phyloP scores from a whole-genome alignment of 2,888 invertebrate genomes.

The Timema cristinae region DNA sequence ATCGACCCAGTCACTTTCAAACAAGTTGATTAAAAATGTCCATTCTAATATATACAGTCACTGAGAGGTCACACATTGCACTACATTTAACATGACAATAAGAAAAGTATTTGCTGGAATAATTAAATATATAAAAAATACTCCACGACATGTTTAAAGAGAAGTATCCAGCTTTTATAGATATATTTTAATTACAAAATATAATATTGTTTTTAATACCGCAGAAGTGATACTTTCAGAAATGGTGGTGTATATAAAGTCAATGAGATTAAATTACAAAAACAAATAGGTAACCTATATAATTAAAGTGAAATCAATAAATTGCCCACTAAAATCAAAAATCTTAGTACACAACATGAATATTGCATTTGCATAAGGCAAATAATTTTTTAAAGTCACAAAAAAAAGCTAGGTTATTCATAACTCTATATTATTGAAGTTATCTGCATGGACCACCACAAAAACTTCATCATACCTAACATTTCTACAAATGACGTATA shows the following conservation, averaged over 20 bases:
- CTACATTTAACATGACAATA: neutral
- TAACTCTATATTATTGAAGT: too few species aligned
- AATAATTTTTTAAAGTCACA: neutral
- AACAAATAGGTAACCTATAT: neutral
- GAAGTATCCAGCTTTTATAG: neutral
- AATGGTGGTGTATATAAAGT: neutral
- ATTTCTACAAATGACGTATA: too few species aligned
- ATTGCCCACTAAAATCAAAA: neutral
- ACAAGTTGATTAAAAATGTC: neutral
- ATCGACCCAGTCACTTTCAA: neutral
- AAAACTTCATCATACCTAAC: too few species aligned
- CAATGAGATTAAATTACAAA: neutral
- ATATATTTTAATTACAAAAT: neutral
- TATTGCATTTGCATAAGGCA: neutral
- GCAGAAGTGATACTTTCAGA: neutral
- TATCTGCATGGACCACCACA: too few species aligned
- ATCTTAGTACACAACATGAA: neutral
- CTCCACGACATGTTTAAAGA: neutral
- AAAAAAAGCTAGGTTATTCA: too few species aligned
- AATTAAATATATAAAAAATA: neutral
- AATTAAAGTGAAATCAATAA: neutral
- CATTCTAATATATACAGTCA: neutral
- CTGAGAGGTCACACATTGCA: neutral
- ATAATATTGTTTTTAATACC: slow-evolving; percentile 3
- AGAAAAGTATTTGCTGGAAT: neutral